These are phyloP conservation scores for Setophaga coronata DNA, from an alignment of 2,113 vertebrate species.

Conservation along the genomic window DNA sequence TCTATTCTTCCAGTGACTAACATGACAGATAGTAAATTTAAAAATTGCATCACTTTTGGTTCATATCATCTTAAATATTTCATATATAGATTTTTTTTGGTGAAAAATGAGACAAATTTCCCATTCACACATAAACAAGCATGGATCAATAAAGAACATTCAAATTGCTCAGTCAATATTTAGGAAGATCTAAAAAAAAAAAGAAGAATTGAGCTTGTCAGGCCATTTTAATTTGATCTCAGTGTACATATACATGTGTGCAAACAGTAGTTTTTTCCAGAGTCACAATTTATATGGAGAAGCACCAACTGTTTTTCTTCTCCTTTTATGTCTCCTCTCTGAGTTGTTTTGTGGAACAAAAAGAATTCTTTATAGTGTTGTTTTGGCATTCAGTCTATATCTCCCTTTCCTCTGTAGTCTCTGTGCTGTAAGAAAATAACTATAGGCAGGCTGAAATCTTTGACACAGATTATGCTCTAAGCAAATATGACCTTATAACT, in stretches of 20 bases:
- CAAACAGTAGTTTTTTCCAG: neutral
- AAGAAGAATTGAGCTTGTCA: neutral
- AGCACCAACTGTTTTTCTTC: neutral
- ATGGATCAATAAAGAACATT: neutral
- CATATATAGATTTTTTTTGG: fast-evolving
- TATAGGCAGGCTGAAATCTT: neutral
- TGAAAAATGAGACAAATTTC: neutral
- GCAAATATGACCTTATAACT: neutral
- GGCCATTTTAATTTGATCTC: neutral
- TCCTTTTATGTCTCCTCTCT: neutral
- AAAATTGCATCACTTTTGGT: neutral
- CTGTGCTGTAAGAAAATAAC: neutral
- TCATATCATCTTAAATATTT: neutral
- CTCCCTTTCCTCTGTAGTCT: neutral
- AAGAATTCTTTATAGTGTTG: neutral
- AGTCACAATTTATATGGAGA: neutral
- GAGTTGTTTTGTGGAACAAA: neutral
- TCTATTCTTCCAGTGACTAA: neutral
- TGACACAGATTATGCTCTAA: neutral
- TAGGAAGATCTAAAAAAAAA: neutral
- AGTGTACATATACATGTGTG: fast-evolving
- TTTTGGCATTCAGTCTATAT: neutral
- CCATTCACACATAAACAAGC: neutral
- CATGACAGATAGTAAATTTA: neutral
- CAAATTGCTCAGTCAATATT: neutral